Evolutionary conservation across 2,113 vertebrate species (phyloP), one percentile per base, ranked within the genome.

Genomic region (Syrmaticus mikado): DNA sequence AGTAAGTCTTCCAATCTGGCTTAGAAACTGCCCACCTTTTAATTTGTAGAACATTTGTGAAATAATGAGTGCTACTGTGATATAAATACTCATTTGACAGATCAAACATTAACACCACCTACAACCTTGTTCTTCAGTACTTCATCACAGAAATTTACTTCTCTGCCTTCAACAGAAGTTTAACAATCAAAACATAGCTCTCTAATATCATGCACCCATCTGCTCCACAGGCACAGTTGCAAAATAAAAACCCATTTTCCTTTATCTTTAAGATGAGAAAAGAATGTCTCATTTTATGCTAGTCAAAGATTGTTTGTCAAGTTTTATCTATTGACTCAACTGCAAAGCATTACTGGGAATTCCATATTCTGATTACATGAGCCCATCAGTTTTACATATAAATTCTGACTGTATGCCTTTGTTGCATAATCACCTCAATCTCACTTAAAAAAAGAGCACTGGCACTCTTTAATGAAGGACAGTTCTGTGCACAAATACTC

Each of bases 31-130:
- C 55, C 22, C 52, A 52, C 22, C 46, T 72, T 73, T 45, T 75
- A 46, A 65, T 90, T 90, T 95, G 90, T 32, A 82, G 76, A 90
- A 71, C 80, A 65, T 67, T 92, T 71, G 50, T 77, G 76, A 90
- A 94, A 77, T 92, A 92, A 84, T 18, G 65, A 92, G 85, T 2
- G 3, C 71, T 84, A 25, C 53, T 58, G 77, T 61, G 77, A 92
- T 84, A 94, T 67, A 96, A 95, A 95, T 94, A 96, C 85, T 85
- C 90, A 94, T 92, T 90, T 91, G 87, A 91, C 91, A 90, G 91
- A 93, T 78, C 79, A 77, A 87, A 91, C 0, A 0, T 46, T 87
- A 43, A 71, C 76, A 82, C 80, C 93, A 95, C 85, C 91, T 90
- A 89, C 94, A 87, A 48, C 57, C 82, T 68, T 70, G 73, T 70